Percentiles rank a stretch among this genome's conserved stretches.
Conservation (phyloP, 2,888 invertebrate species). For the Poecilobothrus nobilitatus region DNA sequence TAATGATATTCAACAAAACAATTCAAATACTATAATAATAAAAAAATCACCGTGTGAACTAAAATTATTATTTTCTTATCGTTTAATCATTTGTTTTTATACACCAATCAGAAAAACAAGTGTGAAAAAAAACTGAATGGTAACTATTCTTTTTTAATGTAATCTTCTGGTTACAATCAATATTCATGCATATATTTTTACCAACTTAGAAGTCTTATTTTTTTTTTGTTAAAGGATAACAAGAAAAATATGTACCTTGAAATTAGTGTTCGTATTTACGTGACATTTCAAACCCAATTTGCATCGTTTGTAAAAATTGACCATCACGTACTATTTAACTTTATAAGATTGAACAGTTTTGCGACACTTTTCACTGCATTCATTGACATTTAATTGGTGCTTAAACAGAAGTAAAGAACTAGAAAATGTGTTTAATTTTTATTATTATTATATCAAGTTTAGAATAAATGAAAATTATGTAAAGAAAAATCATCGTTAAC, state of each 20-base stretch:
- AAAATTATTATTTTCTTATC: background rate
- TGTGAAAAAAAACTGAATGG: too few relatives aligned
- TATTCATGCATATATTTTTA: background rate
- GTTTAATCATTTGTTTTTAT: background rate
- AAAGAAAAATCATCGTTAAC: too few relatives aligned
- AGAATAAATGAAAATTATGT: too few relatives aligned
- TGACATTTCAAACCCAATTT: constrained; percentile 10
- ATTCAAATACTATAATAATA: background rate
- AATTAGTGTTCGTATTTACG: constrained; percentile 7
- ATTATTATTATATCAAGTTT: too few relatives aligned
- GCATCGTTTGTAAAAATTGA: background rate
- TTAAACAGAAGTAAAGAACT: too few relatives aligned
- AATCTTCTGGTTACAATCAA: background rate
- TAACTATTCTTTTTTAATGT: background rate
- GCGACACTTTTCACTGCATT: too few relatives aligned
- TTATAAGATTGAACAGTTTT: too few relatives aligned
- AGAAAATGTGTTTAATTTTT: too few relatives aligned
- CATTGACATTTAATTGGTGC: too few relatives aligned
- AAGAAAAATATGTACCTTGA: background rate
- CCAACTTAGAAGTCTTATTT: background rate
- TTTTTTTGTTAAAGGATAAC: too few relatives aligned
- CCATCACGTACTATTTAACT: background rate
- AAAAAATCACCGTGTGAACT: background rate
- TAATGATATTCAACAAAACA: background rate
- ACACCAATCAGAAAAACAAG: background rate